Conservation (phyloP, 2,113 vertebrate species). For the Alligator sinensis region DNA sequence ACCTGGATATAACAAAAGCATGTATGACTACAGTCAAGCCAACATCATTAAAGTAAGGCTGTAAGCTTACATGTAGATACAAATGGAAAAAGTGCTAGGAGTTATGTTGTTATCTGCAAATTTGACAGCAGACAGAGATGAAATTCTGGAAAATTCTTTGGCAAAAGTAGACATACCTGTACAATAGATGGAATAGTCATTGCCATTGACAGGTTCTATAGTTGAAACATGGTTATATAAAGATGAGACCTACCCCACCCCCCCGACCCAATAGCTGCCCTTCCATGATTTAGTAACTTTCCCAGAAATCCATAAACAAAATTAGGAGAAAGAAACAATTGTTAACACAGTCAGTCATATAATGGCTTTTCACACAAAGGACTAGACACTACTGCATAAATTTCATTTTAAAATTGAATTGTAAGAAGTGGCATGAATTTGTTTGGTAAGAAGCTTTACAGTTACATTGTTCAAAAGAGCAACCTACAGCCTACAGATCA, state of each 20-base stretch:
- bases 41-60: not conserved
- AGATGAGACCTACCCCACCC: not conserved
- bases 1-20: not conserved
- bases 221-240: not conserved
- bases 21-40: not conserved
- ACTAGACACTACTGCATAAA: not conserved
- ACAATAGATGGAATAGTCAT: not conserved
- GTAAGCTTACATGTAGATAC: not conserved
- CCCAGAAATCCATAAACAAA: too few species aligned
- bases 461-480: not conserved
- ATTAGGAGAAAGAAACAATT: too few species aligned
- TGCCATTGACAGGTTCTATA: not conserved
- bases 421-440: not conserved
- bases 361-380: too few species aligned
- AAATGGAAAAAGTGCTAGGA: not conserved
- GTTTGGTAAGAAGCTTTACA: not conserved
- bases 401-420: constrained; percentile 12
- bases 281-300: too few species aligned
- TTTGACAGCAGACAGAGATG: fast-evolving
- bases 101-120: not conserved
- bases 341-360: too few species aligned
- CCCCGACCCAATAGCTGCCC: not conserved
- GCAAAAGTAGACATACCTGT: not conserved
- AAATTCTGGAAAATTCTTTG: not conserved
- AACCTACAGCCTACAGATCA: too few species aligned